Base-by-base conservation (phyloP, 2,888 invertebrate species). In the Eristalis tenax region DNA sequence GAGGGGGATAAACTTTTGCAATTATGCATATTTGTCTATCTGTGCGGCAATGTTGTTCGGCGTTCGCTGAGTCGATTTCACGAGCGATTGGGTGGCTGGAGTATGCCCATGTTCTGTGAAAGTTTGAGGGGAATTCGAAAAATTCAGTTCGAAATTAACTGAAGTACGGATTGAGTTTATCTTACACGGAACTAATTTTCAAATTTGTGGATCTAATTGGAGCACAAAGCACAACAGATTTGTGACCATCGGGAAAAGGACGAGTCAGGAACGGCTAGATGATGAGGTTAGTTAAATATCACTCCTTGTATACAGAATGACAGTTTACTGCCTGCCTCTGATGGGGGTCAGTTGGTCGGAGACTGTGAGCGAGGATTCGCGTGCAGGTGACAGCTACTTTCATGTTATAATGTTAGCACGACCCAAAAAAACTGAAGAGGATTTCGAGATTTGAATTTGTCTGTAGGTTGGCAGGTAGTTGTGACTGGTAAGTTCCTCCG, bases 1-100 rank as follows among this genome's bases (percentile, higher is more conserved):
- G 43, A 63, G 73, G 11, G 32, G 18, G 73, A 2, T 26, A 73
- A 73, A 73, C 18, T 73, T 73, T 73, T 63, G 32, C 61, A 64
- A 73, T 73, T 73, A 50, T 50, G 18, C 50, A 73, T 64, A 64
- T 73, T 63, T 63, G 43, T 50, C 32, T 50, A 26, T n/a, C 50
- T n/a, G 50, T 5, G 50, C 50, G 6, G n/a, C 2, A 6, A n/a
- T 50, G 50, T 11, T 35, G 35, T 10, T 35, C n/a, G n/a, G n/a
- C 11, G 35, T 10, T 35, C n/a, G n/a, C 6, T 50, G 50, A 11
- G 10, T 1, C 2, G 35, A 11, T 50, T 18, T 43, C 40, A n/a
- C n/a, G 6, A 18, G n/a, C 18, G 50, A 18, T 50, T 18, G 50
- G 6, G n/a, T 35, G 35, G 35, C 35, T 10, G 35, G 35, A 35